phyloP scores from a whole-genome alignment of 2,797 vertebrate species.

The Chrysocyon brachyurus region DNA sequence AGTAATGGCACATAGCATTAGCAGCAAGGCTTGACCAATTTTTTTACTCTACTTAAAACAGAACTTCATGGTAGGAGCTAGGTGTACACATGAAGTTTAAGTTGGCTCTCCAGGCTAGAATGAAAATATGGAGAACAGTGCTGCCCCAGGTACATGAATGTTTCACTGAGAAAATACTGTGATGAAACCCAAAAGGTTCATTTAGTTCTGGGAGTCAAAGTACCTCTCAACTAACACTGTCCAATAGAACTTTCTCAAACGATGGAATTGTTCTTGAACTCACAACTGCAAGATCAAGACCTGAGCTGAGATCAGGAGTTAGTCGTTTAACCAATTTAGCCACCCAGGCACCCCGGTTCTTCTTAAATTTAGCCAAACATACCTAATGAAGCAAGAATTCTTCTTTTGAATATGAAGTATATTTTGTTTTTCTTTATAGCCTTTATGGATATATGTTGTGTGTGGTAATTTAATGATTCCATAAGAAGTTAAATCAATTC shows the following conservation, averaged over 20 bases:
- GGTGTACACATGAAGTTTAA: not conserved
- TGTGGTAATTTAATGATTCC: not conserved
- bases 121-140: not conserved
- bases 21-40: not conserved
- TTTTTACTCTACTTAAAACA: not conserved
- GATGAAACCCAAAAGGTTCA: not conserved
- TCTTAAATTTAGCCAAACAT: not conserved
- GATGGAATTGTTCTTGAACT: not conserved
- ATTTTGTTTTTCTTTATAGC: not conserved
- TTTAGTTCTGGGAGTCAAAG: constrained; percentile 23
- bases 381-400: not conserved
- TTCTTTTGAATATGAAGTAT: not conserved
- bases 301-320: not conserved
- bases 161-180: constrained; percentile 35
- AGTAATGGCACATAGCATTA: not conserved
- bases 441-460: not conserved
- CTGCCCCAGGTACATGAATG: not conserved
- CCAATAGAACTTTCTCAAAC: not conserved
- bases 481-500: not conserved
- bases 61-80: not conserved
- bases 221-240: not conserved
- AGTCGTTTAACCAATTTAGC: not conserved
- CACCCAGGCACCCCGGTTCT: not conserved
- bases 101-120: not conserved
- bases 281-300: not conserved